Base-by-base conservation (phyloP, 64 coral and sea anemone species). In the Montipora cactus region DNA sequence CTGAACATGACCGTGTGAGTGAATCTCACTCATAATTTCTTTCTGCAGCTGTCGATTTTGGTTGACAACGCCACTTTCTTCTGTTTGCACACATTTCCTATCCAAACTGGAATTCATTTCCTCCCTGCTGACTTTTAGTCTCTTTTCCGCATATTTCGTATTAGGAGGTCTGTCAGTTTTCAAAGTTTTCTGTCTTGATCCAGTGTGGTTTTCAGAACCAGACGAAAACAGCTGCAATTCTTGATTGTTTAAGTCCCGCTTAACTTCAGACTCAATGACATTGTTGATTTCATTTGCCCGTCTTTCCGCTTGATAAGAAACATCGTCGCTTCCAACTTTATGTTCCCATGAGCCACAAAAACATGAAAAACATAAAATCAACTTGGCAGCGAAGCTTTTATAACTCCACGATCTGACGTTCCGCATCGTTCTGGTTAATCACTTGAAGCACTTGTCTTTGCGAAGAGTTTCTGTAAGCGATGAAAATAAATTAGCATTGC, bases 81-180 rank as follows among this genome's bases (percentile, higher is more conserved):
- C 14, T 21, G 44, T 9, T 66, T 72, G 5, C 3, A 4, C 15
- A 22, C 82, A 86, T 48, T 86, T 47, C 8, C 9, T 68, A 22
- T 71, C 47, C 37, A 70, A 45, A 71, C 82, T 86, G 2, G 82
- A 50, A 12, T 86, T 86, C 8, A 86, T 86, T 10, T 71, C 64
- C n/a, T 71, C 82, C 2, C 44, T 25, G 45, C 52, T 68, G 16
- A 86, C 11, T 49, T 47, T 86, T 18, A 49, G 19, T 72, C 66
- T 50, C 18, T 86, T 5, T 46, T 45, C 3, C 8, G 9, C 7
- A 16, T 19, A 11, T 21, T 86, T 70, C 2, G 22, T 45, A 13
- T 44, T 66, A n/a, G n/a, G 7, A 79, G 15, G 13, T 16, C 12
- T 15, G 12, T n/a, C 6, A 18, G 64, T 7, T 86, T 47, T 66